Evolutionary conservation across 2,888 invertebrate species (phyloP).

Genomic region (Sturmia bella): DNA sequence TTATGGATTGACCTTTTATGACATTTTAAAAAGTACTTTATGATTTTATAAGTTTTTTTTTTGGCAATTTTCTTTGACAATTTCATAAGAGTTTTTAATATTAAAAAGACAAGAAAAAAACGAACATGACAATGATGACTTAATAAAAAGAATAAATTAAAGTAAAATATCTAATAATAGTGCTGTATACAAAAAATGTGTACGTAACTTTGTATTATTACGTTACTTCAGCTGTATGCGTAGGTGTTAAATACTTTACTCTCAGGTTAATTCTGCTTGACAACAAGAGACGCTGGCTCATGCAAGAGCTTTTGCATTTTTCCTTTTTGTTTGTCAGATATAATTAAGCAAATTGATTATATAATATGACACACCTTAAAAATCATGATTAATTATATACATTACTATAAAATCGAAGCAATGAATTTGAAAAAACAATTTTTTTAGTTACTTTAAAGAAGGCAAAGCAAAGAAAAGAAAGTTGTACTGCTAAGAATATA

Average conservation of each 20-base stretch:
- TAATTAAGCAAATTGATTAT: constrained; percentile 44
- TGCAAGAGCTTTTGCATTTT: background rate
- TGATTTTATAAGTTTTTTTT: background rate
- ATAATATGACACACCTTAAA: constrained; percentile 43
- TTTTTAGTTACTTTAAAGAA: too few species aligned
- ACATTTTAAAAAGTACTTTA: constrained; percentile 75
- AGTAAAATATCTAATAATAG: background rate
- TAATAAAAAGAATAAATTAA: background rate
- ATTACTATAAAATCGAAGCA: background rate
- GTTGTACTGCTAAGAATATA: too few species aligned
- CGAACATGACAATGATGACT: too few species aligned
- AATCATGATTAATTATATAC: constrained; percentile 23
- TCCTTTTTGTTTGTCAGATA: constrained; percentile 15
- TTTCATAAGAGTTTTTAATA: constrained; percentile 12
- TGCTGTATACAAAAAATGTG: background rate
- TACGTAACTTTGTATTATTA: constrained; percentile 8
- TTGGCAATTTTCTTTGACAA: constrained; percentile 2
- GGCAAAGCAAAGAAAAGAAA: too few species aligned
- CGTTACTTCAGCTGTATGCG: constrained; percentile 19
- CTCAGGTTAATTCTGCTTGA: background rate
- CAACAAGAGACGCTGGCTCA: constrained; percentile 5
- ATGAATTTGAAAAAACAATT: constrained; percentile 7
- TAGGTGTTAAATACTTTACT: constrained; percentile 29
- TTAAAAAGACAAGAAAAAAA: too few species aligned
- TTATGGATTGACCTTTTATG: constrained; percentile 74